phyloP scores from a whole-genome alignment of 53 echinoderm and acorn worm species.

The Mesocentrotus franciscanus region DNA sequence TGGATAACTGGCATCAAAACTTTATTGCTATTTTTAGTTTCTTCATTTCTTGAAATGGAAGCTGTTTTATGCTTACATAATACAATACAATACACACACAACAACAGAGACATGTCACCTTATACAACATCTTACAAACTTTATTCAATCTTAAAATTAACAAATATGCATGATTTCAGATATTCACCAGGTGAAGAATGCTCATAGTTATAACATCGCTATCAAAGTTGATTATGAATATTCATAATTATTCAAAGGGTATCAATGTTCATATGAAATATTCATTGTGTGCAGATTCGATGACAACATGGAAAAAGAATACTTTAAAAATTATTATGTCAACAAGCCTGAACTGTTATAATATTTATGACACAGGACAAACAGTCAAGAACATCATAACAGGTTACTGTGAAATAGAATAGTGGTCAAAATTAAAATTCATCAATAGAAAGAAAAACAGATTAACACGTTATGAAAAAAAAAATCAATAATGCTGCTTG shows the following conservation, averaged over 20 bases:
- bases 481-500: background rate
- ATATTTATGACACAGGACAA: background rate
- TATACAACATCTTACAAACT: background rate
- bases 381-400: background rate
- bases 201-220: background rate
- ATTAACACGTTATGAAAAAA: background rate
- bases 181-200: background rate
- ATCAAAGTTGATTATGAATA: background rate
- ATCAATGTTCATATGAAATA: background rate
- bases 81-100: background rate
- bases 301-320: background rate
- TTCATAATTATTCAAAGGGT: background rate
- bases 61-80: background rate
- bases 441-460: background rate
- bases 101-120: background rate
- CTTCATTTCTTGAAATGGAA: background rate
- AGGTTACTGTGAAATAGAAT: background rate
- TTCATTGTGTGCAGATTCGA: background rate
- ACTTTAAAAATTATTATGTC: background rate
- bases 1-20: background rate
- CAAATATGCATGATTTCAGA: slow-evolving; percentile 36
- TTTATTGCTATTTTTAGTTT: background rate
- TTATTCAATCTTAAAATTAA: background rate
- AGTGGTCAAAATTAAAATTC: background rate
- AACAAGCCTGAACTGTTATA: background rate